Evolutionary conservation across 1,140 invertebrate species (phyloP), one percentile per base, ranked within the genome.

Genomic region (Eurytemora carolleeae): DNA sequence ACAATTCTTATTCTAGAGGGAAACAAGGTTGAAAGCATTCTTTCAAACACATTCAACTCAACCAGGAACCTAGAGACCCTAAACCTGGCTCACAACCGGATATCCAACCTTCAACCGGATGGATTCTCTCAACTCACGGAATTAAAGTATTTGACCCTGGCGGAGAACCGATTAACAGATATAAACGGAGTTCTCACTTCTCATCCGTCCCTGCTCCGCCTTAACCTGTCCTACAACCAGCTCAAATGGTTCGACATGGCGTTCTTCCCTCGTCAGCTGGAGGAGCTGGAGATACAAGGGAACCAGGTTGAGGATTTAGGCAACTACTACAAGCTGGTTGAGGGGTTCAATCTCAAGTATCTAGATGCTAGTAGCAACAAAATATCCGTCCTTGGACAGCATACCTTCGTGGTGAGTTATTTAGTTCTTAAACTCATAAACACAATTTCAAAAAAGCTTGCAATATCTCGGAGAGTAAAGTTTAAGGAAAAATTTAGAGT

Each of bases 231-330:
- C 7, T 44, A 44, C 31, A 44, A 44, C 31, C 77, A 76, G 69
- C 74, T 92, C 67, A 81, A 86, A 54, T 87, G 86, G 85, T 90
- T 90, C 70, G 87, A 91, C 71, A 90, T 87, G 70, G 86, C 86
- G 15, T 85, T 88, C 70, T 81, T 91, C 62, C 87, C 87, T 12
- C 81, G 78, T 58, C 87, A 86, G 70, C 74, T 91, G 54, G 87
- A 89, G 71, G 90, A 86, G 85, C 74, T 91, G 67, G 87, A 90
- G 69, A 82, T 92, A 66, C 86, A 88, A 70, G 80, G 83, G 26
- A 92, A 92, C 70, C 85, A 82, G 65, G 85, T 92, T 67, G 84
- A 86, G 71, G 80, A 81, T 31, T 73, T 89, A 58, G 85, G 80
- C 3, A 89, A 90, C 71, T 89, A 88, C 72, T 89, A 87, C 71